Evolutionary conservation across 2,797 vertebrate species (phyloP).

Genomic region (Periophthalmus magnuspinnatus): DNA sequence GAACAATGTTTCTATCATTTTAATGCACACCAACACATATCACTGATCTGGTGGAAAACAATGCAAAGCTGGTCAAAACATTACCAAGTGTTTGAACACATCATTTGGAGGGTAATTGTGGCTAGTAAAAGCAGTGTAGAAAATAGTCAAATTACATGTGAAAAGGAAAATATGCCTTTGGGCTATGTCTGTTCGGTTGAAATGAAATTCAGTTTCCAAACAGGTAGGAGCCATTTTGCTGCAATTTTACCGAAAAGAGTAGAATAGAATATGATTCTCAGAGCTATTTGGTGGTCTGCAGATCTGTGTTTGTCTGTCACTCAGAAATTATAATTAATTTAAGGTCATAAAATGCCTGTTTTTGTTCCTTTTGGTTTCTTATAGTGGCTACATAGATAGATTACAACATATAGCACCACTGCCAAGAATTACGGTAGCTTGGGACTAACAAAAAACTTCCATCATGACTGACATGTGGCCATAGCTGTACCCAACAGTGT

Average conservation of each 20-base stretch:
- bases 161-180: background rate
- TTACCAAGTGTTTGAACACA: background rate
- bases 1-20: background rate
- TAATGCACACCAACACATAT: background rate
- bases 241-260: background rate
- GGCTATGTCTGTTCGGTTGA: too few relatives aligned
- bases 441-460: too few relatives aligned
- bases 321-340: background rate
- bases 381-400: background rate
- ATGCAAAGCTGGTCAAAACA: background rate
- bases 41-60: background rate
- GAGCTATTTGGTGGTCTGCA: conserved; percentile 8
- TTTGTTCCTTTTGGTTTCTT: background rate
- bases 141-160: conserved; percentile 2
- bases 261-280: conserved; percentile 1
- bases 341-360: background rate
- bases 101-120: conserved; percentile 1
- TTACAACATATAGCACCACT: too few relatives aligned
- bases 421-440: too few relatives aligned
- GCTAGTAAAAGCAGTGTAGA: conserved; percentile 3
- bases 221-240: conserved; percentile 16
- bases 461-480: too few relatives aligned
- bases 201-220: conserved; percentile 14
- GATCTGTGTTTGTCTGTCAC: background rate
- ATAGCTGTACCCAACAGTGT: too few relatives aligned